Conservation (phyloP, 2,888 invertebrate species). For the Crossocerus cetratus region DNA sequence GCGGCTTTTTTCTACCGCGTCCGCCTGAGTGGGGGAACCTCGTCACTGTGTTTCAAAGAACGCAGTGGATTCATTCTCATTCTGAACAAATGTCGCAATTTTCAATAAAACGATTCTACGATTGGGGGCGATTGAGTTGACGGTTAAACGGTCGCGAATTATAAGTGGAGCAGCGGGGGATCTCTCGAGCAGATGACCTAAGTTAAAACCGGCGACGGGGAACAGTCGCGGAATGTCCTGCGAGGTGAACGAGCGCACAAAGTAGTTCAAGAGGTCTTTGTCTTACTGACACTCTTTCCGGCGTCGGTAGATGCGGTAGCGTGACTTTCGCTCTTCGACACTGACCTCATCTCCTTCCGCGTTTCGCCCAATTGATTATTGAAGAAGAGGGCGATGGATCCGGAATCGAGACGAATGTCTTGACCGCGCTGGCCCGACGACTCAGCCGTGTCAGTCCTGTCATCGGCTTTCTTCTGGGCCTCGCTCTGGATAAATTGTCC, state of each 20-base stretch:
- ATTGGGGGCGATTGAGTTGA: no score
- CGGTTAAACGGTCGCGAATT: no score
- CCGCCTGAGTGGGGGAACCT: background rate
- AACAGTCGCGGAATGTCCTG: background rate
- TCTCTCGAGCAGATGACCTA: no score
- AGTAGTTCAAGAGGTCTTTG: conserved; percentile 38
- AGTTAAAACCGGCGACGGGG: no score
- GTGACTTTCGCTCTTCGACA: conserved; percentile 41
- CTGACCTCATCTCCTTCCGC: conserved; percentile 62
- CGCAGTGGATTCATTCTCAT: no score
- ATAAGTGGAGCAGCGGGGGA: no score
- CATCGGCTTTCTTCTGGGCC: conserved; percentile 21
- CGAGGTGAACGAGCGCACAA: conserved; percentile 11
- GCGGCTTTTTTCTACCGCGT: no score
- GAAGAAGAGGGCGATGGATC: conserved; percentile 69
- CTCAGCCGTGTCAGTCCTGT: conserved; percentile 27
- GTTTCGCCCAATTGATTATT: conserved; percentile 63
- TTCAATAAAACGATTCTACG: no score
- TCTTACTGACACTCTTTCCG: conserved; percentile 17
- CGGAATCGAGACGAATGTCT: conserved; percentile 45
- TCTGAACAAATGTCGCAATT: no score
- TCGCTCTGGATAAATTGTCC: conserved; percentile 43
- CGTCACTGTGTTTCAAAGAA: background rate
- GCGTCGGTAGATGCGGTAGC: conserved; percentile 6
- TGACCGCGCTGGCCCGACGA: conserved; percentile 28